phyloP scores from a whole-genome alignment of 1,140 invertebrate species.

The Anthonomus grandis region DNA sequence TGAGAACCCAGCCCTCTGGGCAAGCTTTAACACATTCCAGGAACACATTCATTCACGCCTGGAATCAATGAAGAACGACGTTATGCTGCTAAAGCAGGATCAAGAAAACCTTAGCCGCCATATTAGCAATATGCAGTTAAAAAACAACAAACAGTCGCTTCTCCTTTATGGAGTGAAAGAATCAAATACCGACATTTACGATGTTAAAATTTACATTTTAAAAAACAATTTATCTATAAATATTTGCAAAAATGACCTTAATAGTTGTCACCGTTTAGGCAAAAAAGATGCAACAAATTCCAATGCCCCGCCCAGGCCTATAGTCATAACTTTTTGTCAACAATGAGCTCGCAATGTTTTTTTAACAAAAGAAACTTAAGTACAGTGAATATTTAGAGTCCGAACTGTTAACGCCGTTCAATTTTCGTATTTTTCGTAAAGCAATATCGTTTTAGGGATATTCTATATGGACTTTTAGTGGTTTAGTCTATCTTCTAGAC shows the following conservation, averaged over 20 bases:
- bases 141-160: too few species aligned
- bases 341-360: neutral
- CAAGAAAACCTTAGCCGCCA: too few species aligned
- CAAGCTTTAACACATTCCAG: neutral
- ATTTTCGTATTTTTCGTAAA: neutral
- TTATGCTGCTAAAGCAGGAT: too few species aligned
- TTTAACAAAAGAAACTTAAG: neutral
- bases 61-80: too few species aligned
- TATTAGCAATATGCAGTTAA: too few species aligned
- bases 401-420: neutral
- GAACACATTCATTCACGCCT: neutral
- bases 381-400: neutral
- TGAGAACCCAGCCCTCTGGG: neutral
- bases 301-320: too few species aligned
- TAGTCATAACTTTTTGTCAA: too few species aligned
- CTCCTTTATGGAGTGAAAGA: too few species aligned
- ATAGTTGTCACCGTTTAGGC: neutral
- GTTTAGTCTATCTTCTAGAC: neutral
- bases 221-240: neutral
- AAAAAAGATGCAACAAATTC: neutral
- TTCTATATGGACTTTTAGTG: neutral
- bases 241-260: neutral
- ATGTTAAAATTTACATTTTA: too few species aligned
- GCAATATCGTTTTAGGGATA: neutral
- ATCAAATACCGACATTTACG: too few species aligned